Base-by-base conservation (phyloP, 2,888 invertebrate species). In the Polydrusus pterygomalis region DNA sequence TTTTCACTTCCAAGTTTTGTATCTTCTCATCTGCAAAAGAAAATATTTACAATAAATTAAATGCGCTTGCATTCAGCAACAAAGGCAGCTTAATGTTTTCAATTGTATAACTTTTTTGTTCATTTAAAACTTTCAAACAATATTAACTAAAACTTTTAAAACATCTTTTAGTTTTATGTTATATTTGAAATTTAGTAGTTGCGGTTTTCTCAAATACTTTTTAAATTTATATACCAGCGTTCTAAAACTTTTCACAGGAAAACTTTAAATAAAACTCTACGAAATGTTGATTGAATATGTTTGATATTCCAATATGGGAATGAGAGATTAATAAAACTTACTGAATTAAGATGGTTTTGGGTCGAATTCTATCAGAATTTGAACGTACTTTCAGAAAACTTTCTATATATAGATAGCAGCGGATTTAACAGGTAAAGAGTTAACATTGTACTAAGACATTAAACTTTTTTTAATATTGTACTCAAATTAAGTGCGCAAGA, bases 11-110 rank as follows among this genome's bases (percentile, higher is more conserved):
- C 49, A 83, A 77, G 51, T 77, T 82, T 62, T 65, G 70, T 10
- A 74, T 38, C 49, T 67, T 78, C 68, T 82, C 81, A 73, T 82
- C 83, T 83, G 81, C 65, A 83, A 83, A 17, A 78, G 77, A 71
- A 76, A 75, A 63, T 60, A 51, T 17, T 8, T 20, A 20, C n/a
- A 15, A 51, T 25, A 9, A n/a, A 43, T 43, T n/a, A n/a, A n/a
- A 17, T 49, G 18, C 9, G 20, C 47, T 49, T 25, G 51, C 34
- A 34, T 34, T 7, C 34, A 34, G 10, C 34, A 34, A 34, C 34
- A 34, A 34, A 9, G 34, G 34, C 34, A 7, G 8, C 2, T 25
- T 3, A 25, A 25, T 25, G 34, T 34, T 34, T 34, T 34, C 9
- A n/a, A 43, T 43, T 43, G n/a, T 43, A n/a, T 43, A 43, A n/a